phyloP scores from a whole-genome alignment of 2,113 vertebrate genomes.

The Corvus hawaiiensis region DNA sequence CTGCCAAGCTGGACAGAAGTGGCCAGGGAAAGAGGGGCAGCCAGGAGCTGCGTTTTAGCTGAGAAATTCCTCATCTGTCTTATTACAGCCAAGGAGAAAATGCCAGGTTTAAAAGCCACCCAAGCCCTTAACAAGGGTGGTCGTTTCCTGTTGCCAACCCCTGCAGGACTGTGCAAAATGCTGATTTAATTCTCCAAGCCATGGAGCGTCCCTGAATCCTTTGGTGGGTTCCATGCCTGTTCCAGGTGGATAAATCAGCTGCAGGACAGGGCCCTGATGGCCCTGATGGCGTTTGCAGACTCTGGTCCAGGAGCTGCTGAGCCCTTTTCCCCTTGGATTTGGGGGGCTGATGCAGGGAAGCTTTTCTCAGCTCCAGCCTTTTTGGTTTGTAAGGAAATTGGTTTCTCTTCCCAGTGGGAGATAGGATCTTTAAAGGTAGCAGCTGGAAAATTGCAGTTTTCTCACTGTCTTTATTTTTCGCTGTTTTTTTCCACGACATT shows the following conservation, averaged over 20 bases:
- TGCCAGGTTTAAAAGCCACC: background rate
- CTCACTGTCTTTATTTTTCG: background rate
- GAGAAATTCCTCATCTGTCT: background rate
- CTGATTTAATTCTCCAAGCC: background rate
- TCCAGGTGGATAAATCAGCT: background rate
- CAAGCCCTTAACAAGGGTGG: fast-evolving
- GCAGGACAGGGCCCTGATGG: background rate
- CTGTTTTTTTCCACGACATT: fast-evolving
- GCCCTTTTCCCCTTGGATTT: background rate
- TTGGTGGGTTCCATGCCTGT: background rate
- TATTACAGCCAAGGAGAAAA: background rate
- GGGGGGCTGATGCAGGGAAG: background rate
- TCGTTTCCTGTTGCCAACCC: background rate
- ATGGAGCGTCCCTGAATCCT: too few relatives aligned
- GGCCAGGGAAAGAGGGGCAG: background rate
- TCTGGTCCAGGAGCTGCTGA: background rate
- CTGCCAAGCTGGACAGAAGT: background rate
- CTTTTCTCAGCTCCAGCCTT: background rate
- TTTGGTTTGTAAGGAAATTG: background rate
- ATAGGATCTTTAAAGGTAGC: background rate
- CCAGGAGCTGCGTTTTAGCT: background rate
- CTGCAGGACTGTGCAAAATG: background rate
- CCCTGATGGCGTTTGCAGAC: fast-evolving
- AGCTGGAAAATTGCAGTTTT: background rate
- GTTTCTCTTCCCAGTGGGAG: background rate